Conservation (phyloP, 2,113 vertebrate species). For the Eublepharis macularius region DNA sequence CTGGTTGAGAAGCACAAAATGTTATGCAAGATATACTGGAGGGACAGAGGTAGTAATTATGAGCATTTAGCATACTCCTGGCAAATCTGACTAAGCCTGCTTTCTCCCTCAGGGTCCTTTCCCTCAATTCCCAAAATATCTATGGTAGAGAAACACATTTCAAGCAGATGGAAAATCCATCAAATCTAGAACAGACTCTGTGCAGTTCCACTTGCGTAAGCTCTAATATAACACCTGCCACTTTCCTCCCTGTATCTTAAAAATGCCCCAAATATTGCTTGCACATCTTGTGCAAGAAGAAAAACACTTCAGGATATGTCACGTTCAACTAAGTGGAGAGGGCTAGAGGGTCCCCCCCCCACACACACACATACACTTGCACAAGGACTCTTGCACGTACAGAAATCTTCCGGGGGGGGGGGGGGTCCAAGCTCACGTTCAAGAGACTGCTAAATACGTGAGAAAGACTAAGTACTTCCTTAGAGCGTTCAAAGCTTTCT, state of each 20-base stretch:
- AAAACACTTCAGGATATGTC: too few species aligned
- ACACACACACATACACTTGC: too few species aligned
- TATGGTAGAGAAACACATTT: neutral
- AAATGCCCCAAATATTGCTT: too few species aligned
- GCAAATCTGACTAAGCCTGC: fast-evolving
- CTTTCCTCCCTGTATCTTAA: too few species aligned
- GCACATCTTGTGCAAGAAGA: too few species aligned
- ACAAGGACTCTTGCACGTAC: too few species aligned
- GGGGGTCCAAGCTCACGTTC: neutral
- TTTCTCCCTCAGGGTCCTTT: constrained; percentile 27
- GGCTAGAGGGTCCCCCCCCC: too few species aligned
- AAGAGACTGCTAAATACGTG: neutral
- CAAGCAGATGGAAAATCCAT: neutral
- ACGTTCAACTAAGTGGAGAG: too few species aligned
- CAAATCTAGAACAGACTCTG: neutral
- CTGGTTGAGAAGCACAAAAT: neutral
- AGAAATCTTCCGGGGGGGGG: too few species aligned
- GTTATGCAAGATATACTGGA: neutral
- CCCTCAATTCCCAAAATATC: neutral
- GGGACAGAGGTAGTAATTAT: neutral
- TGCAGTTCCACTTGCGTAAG: too few species aligned
- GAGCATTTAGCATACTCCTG: fast-evolving
- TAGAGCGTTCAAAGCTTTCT: neutral
- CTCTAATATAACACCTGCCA: too few species aligned
- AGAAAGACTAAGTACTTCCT: neutral